Evolutionary conservation across 2,888 invertebrate genomes (phyloP), one percentile per base, ranked within the genome.

Genomic region (Bedellia somnulentella): DNA sequence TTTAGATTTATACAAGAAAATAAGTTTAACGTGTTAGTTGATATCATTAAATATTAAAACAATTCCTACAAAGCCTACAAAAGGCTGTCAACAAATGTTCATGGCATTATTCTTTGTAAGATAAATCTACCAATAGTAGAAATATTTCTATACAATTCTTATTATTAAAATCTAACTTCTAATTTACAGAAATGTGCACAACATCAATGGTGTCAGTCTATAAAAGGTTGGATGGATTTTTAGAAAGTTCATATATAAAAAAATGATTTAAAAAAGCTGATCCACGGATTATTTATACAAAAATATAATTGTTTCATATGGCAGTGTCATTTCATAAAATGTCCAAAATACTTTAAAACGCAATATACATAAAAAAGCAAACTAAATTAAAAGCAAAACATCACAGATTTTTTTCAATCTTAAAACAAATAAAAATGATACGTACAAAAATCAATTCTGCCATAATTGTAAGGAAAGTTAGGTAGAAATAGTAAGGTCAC

Each of bases 201-300:
- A 70, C 73, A 67, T 70, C 53, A 46, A 35, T 50, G 50, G 75
- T 70, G 75, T 75, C 75, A 73, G 75, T 75, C 75, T 75, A 73
- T 71, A 68, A 59, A 57, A 67, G 61, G 57, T 63, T 64, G 73
- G 73, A 73, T 75, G 73, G 73, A 71, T 58, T 67, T 56, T 54
- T 58, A 50, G 46, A 41, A 45, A 54, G 40, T 46, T 41, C 45
- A 44, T 45, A 26, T 40, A 41, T 40, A 38, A 40, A 49, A 39
- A 39, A 46, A 45, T 49, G 37, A n/a, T 14, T 21, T 8, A 12
- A 11, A 29, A 37, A 54, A 57, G 53, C 55, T 47, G 49, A 44
- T 11, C 11, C 11, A 37, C 30, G 31, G 4, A 21, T 3, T 21
- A 9, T 25, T n/a, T 12, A 3, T 5, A n/a, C 11, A 5, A 18